These are phyloP conservation scores for Euleptes europaea DNA, from an alignment of 2,113 vertebrate genomes.

Conservation along the genomic window DNA sequence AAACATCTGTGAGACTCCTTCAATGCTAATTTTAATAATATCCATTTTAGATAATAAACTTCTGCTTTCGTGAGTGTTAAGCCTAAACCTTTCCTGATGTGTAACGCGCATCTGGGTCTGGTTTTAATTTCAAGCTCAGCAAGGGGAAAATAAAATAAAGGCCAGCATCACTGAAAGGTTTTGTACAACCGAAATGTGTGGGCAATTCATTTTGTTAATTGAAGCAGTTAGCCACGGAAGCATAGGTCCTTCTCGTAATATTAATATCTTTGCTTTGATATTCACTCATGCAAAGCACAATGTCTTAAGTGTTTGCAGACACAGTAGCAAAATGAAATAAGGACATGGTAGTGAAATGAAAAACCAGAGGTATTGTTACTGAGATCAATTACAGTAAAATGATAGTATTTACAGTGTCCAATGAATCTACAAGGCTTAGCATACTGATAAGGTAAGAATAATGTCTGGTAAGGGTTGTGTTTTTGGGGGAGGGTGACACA, in stretches of 20 bases:
- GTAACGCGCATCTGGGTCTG: constrained; percentile 39
- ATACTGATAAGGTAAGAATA: constrained; percentile 20
- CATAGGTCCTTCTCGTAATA: neutral
- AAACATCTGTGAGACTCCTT: constrained; percentile 39
- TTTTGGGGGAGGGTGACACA: neutral
- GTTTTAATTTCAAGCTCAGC: constrained; percentile 45
- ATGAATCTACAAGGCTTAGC: constrained; percentile 2
- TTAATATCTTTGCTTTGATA: constrained; percentile 32
- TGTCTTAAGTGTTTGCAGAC: neutral
- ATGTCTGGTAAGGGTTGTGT: neutral
- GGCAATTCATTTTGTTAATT: constrained; percentile 49
- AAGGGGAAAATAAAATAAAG: constrained; percentile 30
- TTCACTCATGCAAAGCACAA: neutral
- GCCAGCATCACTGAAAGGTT: constrained; percentile 11
- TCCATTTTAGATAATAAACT: constrained; percentile 51
- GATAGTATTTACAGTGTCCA: constrained; percentile 12
- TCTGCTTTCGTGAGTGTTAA: constrained; percentile 42
- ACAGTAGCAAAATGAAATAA: constrained; percentile 18
- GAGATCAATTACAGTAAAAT: constrained; percentile 31
- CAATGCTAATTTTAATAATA: constrained; percentile 53
- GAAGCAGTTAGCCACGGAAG: constrained; percentile 27
- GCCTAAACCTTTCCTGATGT: constrained; percentile 53
- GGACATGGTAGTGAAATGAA: constrained; percentile 1
- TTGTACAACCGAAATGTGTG: constrained; percentile 23
- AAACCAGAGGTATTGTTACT: constrained; percentile 28